These are phyloP conservation scores for Mythimna albipuncta DNA, from an alignment of 2,888 invertebrate genomes.

Conservation along the genomic window DNA sequence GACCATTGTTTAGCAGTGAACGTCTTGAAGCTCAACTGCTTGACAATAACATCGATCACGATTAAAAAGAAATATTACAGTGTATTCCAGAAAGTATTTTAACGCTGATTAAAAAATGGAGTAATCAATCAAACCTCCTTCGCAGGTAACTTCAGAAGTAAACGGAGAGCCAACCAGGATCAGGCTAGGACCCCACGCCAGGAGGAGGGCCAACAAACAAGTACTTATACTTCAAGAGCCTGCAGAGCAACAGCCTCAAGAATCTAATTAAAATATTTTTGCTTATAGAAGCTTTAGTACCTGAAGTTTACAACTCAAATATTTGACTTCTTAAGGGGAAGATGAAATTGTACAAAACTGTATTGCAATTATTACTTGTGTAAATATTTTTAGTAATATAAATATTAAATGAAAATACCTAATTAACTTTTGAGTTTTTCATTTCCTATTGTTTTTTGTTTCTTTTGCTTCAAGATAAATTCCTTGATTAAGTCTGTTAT, in stretches of 20 bases:
- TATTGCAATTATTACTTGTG: constrained; percentile 37
- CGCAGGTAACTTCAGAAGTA: constrained; percentile 71
- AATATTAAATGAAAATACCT: constrained; percentile 10
- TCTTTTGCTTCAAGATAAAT: neutral
- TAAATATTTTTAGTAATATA: constrained; percentile 39
- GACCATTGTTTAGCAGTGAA: neutral
- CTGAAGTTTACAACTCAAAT: constrained; percentile 33
- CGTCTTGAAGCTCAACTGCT: neutral
- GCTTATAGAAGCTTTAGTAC: constrained; percentile 35
- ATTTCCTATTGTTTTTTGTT: neutral
- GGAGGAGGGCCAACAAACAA: constrained; percentile 77
- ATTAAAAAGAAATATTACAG: too few species aligned
- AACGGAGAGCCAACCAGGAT: constrained; percentile 69
- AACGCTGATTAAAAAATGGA: neutral
- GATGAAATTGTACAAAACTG: constrained; percentile 39
- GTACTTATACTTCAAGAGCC: constrained; percentile 70
- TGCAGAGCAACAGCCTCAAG: constrained; percentile 48
- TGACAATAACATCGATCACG: neutral
- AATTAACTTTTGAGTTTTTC: constrained; percentile 11
- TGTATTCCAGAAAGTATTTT: neutral
- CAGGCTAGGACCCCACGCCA: constrained; percentile 76
- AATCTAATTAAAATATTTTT: constrained; percentile 42
- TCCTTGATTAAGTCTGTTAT: too few species aligned
- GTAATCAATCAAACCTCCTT: constrained; percentile 16
- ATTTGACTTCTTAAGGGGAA: constrained; percentile 16